Base-by-base conservation (phyloP, 2,113 vertebrate species). In the Stomatorhinus ivindoensis region DNA sequence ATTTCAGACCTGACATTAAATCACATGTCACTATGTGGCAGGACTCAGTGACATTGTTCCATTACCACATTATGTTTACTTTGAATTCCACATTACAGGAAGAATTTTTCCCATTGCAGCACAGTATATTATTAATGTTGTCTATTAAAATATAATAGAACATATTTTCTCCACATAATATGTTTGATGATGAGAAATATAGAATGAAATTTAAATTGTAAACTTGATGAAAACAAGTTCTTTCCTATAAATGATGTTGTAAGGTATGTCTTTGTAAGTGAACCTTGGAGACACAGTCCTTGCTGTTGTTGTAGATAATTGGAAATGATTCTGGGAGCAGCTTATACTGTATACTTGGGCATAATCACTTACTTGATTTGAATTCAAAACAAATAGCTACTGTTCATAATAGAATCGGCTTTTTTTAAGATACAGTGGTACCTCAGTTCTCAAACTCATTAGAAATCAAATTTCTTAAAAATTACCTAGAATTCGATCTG, bases 331-430 rank as follows among this genome's bases (percentile, higher is more conserved):
- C 39, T 80, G 27, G 31, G 17, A 89, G 88, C 19, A 55, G 73
- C 21, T 42, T 55, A 35, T 82, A 58, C 83, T 85, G 11, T 53
- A 51, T 88, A 88, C 92, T 55, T 76, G 27, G 50, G 86, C 44
- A 35, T 4, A 87, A 89, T 42, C 42, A 44, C 4, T 44, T 4
- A n/a, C 76, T 89, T 27, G 42, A n/a, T 87, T 55, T 86, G 83
- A 83, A 89, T 39, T 27, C 48, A 53, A 90, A 90, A 89, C 82
- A 76, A 76, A 85, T 24, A 89, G 17, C 21, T 89, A 19, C 88
- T 82, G 24, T 89, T 65, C 44, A 48, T 82, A 65, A 80, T 39
- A 42, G 5, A 85, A 89, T 90, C 51, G 88, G 83, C 11, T 35
- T 58, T 55, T 55, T 61, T 42, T 17, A 89, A 55, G 51, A 80